Percentiles rank a stretch among this genome's conserved stretches.
Evolutionary conservation across 2,888 invertebrate species (phyloP).

Genomic region (Drosophila incognita): DNA sequence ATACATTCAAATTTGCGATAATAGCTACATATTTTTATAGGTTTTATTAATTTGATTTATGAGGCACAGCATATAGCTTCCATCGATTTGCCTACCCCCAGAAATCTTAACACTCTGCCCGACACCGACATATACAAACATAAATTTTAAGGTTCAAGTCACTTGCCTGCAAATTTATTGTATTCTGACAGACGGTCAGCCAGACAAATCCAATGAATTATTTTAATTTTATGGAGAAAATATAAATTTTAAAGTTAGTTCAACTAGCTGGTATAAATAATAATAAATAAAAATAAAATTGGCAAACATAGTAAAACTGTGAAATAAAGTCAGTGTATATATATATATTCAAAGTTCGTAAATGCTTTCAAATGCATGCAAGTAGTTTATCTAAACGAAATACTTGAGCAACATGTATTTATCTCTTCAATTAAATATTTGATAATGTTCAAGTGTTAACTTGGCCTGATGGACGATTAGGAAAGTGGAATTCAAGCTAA

Average conservation of each 20-base stretch:
- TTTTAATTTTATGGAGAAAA: not conserved
- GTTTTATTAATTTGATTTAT: not conserved
- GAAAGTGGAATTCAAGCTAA: constrained; percentile 34
- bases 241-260: not conserved
- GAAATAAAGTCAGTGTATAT: not conserved
- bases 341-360: not conserved
- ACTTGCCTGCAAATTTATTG: not conserved
- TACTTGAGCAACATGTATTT: not conserved
- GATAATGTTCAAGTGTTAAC: not conserved
- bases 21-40: no score
- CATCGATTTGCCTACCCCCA: not conserved
- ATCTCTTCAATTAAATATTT: constrained; percentile 10
- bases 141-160: not conserved
- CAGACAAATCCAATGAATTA: not conserved
- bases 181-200: not conserved
- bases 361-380: not conserved
- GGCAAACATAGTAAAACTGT: not conserved
- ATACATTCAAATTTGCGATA: no score
- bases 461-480: constrained; percentile 8
- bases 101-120: not conserved
- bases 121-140: no score
- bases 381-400: not conserved
- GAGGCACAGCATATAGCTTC: not conserved
- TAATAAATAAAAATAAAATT: not conserved
- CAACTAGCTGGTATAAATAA: not conserved